Conservation (phyloP, 2,113 vertebrate genomes). For the Ellobius talpinus region DNA sequence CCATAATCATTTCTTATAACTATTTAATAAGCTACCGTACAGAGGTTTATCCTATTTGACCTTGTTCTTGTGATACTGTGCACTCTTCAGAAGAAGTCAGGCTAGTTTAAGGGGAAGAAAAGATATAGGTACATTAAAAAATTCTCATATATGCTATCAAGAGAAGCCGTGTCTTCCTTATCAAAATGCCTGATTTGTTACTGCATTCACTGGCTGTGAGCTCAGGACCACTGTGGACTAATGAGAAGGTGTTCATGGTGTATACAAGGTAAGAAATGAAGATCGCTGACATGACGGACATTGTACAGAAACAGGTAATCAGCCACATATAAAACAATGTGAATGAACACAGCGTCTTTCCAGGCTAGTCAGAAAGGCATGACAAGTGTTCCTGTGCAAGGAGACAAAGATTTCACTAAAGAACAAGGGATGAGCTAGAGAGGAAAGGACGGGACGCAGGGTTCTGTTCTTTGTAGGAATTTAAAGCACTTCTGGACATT, state of each 20-base stretch:
- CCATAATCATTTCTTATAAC: conserved; percentile 24
- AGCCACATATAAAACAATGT: not conserved
- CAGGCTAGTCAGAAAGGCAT: not conserved
- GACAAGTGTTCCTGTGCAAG: not conserved
- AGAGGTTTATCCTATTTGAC: conserved; percentile 16
- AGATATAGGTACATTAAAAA: not conserved
- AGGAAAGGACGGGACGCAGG: not conserved
- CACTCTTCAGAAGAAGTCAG: not conserved
- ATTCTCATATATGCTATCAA: not conserved
- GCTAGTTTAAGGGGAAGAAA: not conserved
- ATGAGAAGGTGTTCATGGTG: not conserved
- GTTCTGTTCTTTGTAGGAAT: not conserved
- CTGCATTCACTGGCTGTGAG: not conserved
- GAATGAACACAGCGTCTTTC: not conserved
- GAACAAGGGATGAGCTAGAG: not conserved
- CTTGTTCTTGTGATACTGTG: conserved; percentile 8
- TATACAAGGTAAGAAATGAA: not conserved
- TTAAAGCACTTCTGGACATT: not conserved
- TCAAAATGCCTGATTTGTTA: not conserved
- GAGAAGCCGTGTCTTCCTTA: not conserved
- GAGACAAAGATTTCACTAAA: not conserved
- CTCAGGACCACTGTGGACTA: not conserved
- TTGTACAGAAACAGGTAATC: not conserved
- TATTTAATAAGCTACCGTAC: not conserved
- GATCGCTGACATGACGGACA: not conserved